These are phyloP conservation scores for pig (Sus scrofa) DNA, from an alignment of 2,113 vertebrate genomes.

Conservation along the genomic window DNA sequence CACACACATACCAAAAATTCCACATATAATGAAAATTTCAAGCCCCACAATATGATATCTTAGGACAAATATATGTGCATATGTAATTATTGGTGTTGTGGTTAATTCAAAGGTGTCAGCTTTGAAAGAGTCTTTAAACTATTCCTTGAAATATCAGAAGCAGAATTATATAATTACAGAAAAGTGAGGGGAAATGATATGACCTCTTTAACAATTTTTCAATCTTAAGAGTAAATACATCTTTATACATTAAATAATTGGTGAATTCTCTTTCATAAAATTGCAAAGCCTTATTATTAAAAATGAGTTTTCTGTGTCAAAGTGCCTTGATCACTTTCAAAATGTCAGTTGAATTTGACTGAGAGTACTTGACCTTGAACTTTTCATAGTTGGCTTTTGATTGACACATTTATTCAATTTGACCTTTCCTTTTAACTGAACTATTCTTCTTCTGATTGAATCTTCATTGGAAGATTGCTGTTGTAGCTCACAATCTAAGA, in stretches of 20 bases:
- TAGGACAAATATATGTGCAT: background rate
- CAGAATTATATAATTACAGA: background rate
- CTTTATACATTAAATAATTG: slow-evolving; percentile 6
- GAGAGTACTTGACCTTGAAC: slow-evolving; percentile 44
- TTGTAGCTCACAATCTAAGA: background rate
- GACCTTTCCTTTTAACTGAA: slow-evolving; percentile 33
- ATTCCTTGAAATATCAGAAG: background rate
- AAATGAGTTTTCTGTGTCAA: background rate
- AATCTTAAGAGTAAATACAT: slow-evolving; percentile 8
- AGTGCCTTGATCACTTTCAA: background rate
- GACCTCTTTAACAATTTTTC: background rate
- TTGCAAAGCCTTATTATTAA: slow-evolving; percentile 37
- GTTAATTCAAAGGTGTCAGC: background rate
- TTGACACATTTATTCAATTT: slow-evolving; percentile 45
- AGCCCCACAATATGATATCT: background rate
- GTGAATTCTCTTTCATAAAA: slow-evolving; percentile 12
- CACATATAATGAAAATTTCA: background rate
- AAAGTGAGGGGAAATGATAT: background rate
- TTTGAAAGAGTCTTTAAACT: background rate
- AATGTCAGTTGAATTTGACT: slow-evolving; percentile 41
- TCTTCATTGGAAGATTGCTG: background rate
- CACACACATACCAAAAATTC: background rate
- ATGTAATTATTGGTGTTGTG: background rate
- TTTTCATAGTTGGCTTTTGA: slow-evolving; percentile 42
- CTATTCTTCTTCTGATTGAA: slow-evolving; percentile 16